Evolutionary conservation across 1,140 invertebrate genomes (phyloP).

Genomic region (Eriosoma lanigerum): DNA sequence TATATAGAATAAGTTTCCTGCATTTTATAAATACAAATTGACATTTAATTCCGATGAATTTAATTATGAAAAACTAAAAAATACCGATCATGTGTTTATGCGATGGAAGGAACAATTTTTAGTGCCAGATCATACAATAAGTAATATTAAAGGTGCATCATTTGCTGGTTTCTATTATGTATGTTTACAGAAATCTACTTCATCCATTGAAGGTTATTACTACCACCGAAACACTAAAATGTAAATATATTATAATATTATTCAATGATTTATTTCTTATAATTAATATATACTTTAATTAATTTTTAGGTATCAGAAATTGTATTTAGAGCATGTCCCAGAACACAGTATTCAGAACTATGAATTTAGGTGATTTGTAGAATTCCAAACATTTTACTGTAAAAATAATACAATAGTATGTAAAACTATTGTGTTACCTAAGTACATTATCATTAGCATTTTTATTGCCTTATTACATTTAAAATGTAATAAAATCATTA

Average conservation of each 20-base stretch:
- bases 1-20: slow-evolving; percentile 75
- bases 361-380: slow-evolving; percentile 81
- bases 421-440: slow-evolving; percentile 8
- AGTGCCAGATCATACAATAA: slow-evolving; percentile 94
- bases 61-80: slow-evolving; percentile 86
- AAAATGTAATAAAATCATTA: slow-evolving; percentile 3
- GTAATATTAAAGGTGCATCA: slow-evolving; percentile 93
- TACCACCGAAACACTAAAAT: slow-evolving; percentile 95
- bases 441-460: neutral
- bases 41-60: slow-evolving; percentile 93
- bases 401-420: slow-evolving; percentile 12
- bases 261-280: too few species aligned
- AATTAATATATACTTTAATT: too few species aligned
- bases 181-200: slow-evolving; percentile 93
- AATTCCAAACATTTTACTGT: neutral
- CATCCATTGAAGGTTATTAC: slow-evolving; percentile 95
- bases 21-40: slow-evolving; percentile 84
- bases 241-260: too few species aligned
- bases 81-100: slow-evolving; percentile 94
- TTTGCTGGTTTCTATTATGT: slow-evolving; percentile 99
- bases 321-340: slow-evolving; percentile 87
- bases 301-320: slow-evolving; percentile 92
- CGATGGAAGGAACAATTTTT: slow-evolving; percentile 95
- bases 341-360: slow-evolving; percentile 94
- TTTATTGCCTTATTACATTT: neutral